Percentiles rank a stretch among this genome's conserved stretches.
Evolutionary conservation across 2,113 vertebrate species (phyloP).

Genomic region (Gorsachius goisagi): DNA sequence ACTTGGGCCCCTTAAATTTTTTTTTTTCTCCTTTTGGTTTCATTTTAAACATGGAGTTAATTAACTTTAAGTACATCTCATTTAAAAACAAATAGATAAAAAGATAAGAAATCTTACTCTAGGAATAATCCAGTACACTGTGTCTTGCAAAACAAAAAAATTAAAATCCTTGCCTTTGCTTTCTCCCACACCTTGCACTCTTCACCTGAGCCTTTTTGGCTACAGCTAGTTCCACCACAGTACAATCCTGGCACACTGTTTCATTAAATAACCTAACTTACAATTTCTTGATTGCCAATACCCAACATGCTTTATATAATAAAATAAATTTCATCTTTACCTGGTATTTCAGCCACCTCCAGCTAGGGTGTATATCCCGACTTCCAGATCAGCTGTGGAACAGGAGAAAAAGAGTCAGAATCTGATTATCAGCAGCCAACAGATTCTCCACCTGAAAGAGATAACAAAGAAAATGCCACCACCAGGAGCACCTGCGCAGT

Average conservation of each 20-base stretch:
- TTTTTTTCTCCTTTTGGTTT: neutral
- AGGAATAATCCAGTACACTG: neutral
- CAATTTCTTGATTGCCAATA: neutral
- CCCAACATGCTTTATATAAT: neutral
- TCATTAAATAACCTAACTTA: neutral
- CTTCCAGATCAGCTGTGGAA: neutral
- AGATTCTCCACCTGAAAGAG: neutral
- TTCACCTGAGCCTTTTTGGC: neutral
- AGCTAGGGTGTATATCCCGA: neutral
- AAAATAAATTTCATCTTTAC: neutral
- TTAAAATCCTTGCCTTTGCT: neutral
- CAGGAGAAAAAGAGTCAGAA: neutral
- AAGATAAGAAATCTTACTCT: neutral
- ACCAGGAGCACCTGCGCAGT: neutral
- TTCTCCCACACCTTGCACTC: neutral
- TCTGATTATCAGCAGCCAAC: neutral
- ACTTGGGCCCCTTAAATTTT: neutral
- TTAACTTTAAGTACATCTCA: neutral
- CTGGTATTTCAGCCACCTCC: neutral
- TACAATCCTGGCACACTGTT: fast-evolving
- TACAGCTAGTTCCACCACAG: neutral
- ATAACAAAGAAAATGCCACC: neutral
- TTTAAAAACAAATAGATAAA: neutral
- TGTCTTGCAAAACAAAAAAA: neutral
- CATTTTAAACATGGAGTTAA: neutral